Conservation (phyloP, 2,888 invertebrate species). For the Hirtodrosophila duncani region DNA sequence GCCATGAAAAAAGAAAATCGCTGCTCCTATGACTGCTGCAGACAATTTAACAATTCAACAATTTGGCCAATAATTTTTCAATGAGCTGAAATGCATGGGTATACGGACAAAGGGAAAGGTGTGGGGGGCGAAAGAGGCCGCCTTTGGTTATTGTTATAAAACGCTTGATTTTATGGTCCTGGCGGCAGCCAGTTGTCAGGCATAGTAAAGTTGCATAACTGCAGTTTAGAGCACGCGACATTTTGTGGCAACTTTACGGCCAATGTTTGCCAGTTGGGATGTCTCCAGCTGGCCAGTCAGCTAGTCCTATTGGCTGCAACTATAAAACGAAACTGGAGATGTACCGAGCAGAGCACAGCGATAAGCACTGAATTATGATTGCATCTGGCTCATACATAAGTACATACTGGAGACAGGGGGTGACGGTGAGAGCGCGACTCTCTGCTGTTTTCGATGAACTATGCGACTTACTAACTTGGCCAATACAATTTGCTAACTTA, state of each 20-base stretch:
- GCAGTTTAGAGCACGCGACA: constrained; percentile 72
- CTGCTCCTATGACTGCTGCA: constrained; percentile 5
- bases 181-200: constrained; percentile 59
- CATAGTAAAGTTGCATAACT: constrained; percentile 71
- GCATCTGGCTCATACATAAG: constrained; percentile 53
- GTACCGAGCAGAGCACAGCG: constrained; percentile 52
- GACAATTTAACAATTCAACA: constrained; percentile 17
- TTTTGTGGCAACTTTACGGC: constrained; percentile 70
- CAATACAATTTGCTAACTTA: too few species aligned
- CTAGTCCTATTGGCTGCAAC: constrained; percentile 17
- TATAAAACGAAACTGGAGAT: constrained; percentile 53
- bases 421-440: too few species aligned
- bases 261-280: constrained; percentile 32
- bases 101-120: too few species aligned
- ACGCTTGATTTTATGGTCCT: constrained; percentile 48
- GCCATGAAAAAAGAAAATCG: not conserved
- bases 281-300: constrained; percentile 20
- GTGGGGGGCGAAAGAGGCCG: not conserved
- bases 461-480: too few species aligned
- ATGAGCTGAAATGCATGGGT: too few species aligned
- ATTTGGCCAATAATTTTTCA: constrained; percentile 42
- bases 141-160: constrained; percentile 51
- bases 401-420: constrained; percentile 17
- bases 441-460: too few species aligned
- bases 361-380: constrained; percentile 66